Evolutionary conservation across 1,140 invertebrate genomes (phyloP).

Genomic region (Euura lappo): DNA sequence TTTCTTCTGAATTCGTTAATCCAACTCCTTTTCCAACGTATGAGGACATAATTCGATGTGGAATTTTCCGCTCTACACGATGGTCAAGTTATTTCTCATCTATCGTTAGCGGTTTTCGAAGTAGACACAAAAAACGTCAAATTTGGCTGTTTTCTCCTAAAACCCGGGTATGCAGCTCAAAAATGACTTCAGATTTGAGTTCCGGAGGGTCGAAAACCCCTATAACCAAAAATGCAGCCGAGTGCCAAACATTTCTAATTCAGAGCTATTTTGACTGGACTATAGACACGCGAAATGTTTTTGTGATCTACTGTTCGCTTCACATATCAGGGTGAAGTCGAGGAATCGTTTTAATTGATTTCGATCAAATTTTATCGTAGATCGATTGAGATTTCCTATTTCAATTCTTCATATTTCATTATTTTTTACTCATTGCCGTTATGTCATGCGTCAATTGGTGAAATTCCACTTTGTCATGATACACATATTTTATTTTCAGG

Average conservation of each 20-base stretch:
- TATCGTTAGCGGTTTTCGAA: background rate
- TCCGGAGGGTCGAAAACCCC: background rate
- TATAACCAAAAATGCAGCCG: background rate
- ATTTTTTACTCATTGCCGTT: no score
- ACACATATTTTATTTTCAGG: no score
- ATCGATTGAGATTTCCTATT: no score
- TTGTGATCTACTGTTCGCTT: no score
- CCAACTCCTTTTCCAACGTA: background rate
- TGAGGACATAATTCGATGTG: background rate
- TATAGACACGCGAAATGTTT: no score
- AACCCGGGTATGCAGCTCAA: background rate
- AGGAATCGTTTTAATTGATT: no score
- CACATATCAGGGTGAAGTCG: no score
- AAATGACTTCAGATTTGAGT: background rate
- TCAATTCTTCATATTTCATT: no score
- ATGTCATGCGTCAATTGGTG: no score
- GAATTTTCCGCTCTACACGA: background rate
- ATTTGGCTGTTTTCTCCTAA: background rate
- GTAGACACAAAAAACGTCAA: background rate
- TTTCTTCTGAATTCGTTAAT: background rate
- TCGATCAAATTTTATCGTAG: no score
- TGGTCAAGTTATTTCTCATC: background rate
- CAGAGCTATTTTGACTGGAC: background rate
- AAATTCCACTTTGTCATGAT: no score
- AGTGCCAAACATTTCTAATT: background rate